Evolutionary conservation across 2,797 vertebrate genomes (phyloP), one percentile per base, ranked within the genome.

Genomic region (Lithobates pipiens): DNA sequence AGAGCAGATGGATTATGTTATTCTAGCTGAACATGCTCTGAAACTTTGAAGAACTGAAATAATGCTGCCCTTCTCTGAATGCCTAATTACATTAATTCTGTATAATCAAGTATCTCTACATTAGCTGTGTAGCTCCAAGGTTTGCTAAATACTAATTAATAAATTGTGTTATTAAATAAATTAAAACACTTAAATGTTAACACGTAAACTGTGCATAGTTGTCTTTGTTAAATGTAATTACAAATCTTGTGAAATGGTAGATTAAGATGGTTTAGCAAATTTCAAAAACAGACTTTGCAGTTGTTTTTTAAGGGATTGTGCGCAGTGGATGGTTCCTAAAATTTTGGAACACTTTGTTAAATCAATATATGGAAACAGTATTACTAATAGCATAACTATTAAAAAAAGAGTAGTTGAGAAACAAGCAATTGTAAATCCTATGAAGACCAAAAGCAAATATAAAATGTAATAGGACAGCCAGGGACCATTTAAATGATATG

Each of bases 91-190:
- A 18, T 73, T 72, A 78, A 71, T 78, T 77, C 25, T 42, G 16
- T 10, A 77, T 77, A 70, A 78, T 84, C 32, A 78, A 78, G 76
- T 61, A 44, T 65, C 63, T 72, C 63, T 77, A 29, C 50, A 72
- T 78, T 72, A 72, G 46, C 69, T 15, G n/a, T 36, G 32, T 77
- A 63, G 54, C 76, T 78, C 27, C 83, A 84, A 84, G 83, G 67
- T 63, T 78, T 73, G 68, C 78, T 63, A 78, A 84, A 34, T 65
- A 72, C 50, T 78, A 72, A 84, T 84, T 84, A 46, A 36, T 42
- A 72, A 84, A 84, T 72, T 72, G 46, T 84, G 83, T 78, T 78
- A 83, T 54, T 83, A 76, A 83, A 77, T 65, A 82, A 54, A 36
- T 70, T 68, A 84, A 77, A 68, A 77, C 67, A 61, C 39, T 65